Evolutionary conservation across 2,888 invertebrate species (phyloP).

Genomic region (Diogma glabrata): DNA sequence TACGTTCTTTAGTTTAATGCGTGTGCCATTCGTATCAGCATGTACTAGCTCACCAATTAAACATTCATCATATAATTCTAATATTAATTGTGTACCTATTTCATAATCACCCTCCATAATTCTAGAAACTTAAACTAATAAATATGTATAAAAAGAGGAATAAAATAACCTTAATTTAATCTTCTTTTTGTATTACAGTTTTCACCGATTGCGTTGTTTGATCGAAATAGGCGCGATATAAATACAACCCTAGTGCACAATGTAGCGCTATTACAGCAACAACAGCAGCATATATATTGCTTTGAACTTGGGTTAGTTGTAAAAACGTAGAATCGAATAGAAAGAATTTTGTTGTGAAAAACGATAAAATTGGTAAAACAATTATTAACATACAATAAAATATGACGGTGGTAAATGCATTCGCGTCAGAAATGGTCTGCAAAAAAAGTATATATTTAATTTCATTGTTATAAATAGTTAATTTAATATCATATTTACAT

Average conservation of each 20-base stretch:
- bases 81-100: constrained; percentile 1
- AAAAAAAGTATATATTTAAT: constrained; percentile 14
- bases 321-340: constrained; percentile 60
- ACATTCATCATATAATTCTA: constrained; percentile 15
- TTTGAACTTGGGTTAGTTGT: constrained; percentile 42
- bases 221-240: constrained; percentile 63
- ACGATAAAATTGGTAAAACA: constrained; percentile 59
- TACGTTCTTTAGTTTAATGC: constrained; percentile 15
- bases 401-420: constrained; percentile 63
- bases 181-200: constrained; percentile 17
- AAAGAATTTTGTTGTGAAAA: constrained; percentile 56
- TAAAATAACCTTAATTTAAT: constrained; percentile 4
- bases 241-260: constrained; percentile 63
- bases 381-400: constrained; percentile 66
- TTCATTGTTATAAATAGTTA: neutral
- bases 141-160: neutral
- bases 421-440: constrained; percentile 46
- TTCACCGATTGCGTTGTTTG: constrained; percentile 21
- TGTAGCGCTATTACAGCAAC: constrained; percentile 64
- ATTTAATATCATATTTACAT: neutral
- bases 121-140: no score
- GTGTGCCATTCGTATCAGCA: constrained; percentile 12
- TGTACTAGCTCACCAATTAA: constrained; percentile 15
- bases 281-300: constrained; percentile 69
- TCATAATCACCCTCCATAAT: neutral